Evolutionary conservation across 1,140 invertebrate genomes (phyloP), one percentile per base, ranked within the genome.

Genomic region (Drosophila mojavensis): DNA sequence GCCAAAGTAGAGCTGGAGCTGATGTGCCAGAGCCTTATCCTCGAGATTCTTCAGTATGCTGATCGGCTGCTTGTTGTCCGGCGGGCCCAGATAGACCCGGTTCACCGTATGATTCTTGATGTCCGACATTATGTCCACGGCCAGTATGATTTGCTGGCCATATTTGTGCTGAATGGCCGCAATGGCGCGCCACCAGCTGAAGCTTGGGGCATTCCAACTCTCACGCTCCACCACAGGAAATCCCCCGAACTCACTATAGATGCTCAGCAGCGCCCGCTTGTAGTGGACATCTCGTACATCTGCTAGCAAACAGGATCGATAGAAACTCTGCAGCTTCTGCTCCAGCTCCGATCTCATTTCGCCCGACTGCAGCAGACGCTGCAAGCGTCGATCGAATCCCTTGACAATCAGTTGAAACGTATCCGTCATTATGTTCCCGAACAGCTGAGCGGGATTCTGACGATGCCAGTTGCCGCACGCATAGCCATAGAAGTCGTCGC

Each of bases 391-490:
- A 7, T 91, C 72, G 13, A 91, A 82, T 9, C 80, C 86, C 24
- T 75, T 76, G 0, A 66, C 51, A 3, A 91, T 63, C 1, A 73
- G 7, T 36, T 73, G 68, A 36, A 91, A 91, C 0, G 60, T 90
- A 53, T 90, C 80, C 26, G 85, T 91, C 20, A 73, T 59, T 0
- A 78, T 24, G 9, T 69, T 53, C 11, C 17, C 39, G 0, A 77
- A 51, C 1, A 91, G 20, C 39, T 84, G 78, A 10, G 90, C 90
- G 0, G 79, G 82, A 74, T 91, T 90, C 5, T 81, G 69, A 0
- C 74, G 78, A 0, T 94, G 92, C 96, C 96, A 96, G 61, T 95
- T 94, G 13, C 96, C 95, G 72, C 96, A 96, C 0, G 93, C 93
- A 41, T 94, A 95, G 79, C 93, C 75, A 76, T 95, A 95, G 78